A percentile compares a stretch with the other conserved stretches of the same genome.
phyloP scores from a whole-genome alignment of 2,797 vertebrate genomes.

The Sphaeramia orbicularis region DNA sequence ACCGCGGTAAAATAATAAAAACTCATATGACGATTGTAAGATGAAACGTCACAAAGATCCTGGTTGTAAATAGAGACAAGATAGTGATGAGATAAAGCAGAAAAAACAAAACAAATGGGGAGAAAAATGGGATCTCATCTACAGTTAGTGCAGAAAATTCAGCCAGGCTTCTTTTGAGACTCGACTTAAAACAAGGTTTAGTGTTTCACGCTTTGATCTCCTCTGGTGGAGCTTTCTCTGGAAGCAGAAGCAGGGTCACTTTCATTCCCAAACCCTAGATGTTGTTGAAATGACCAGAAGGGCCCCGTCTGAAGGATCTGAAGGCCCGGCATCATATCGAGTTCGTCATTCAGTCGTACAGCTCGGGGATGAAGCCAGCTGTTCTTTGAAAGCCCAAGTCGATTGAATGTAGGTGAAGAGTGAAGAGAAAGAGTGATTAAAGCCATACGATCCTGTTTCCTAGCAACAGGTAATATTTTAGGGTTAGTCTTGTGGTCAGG shows the following conservation, averaged over 20 bases:
- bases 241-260: slow-evolving; percentile 33
- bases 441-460: slow-evolving; percentile 5
- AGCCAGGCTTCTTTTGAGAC: slow-evolving; percentile 16
- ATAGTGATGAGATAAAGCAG: slow-evolving; percentile 6
- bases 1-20: slow-evolving; percentile 4
- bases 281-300: slow-evolving; percentile 47
- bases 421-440: not conserved
- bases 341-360: slow-evolving; percentile 32
- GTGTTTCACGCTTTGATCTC: slow-evolving; percentile 45
- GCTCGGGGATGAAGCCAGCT: slow-evolving; percentile 30
- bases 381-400: slow-evolving; percentile 15
- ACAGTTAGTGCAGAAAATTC: not conserved
- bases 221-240: slow-evolving; percentile 14
- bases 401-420: slow-evolving; percentile 8
- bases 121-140: no score
- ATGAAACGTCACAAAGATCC: not conserved
- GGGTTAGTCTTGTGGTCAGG: not conserved
- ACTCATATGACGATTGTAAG: not conserved
- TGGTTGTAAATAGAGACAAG: not conserved
- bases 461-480: not conserved
- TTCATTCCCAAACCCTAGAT: slow-evolving; percentile 48
- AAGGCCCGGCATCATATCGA: slow-evolving; percentile 23
- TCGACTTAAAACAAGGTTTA: slow-evolving; percentile 29
- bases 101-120: not conserved
- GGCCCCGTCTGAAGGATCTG: slow-evolving; percentile 33